Percentiles rank a stretch among this genome's conserved stretches.
Evolutionary conservation across 2,113 vertebrate species (phyloP).

Genomic region (Hippocampus abdominalis): DNA sequence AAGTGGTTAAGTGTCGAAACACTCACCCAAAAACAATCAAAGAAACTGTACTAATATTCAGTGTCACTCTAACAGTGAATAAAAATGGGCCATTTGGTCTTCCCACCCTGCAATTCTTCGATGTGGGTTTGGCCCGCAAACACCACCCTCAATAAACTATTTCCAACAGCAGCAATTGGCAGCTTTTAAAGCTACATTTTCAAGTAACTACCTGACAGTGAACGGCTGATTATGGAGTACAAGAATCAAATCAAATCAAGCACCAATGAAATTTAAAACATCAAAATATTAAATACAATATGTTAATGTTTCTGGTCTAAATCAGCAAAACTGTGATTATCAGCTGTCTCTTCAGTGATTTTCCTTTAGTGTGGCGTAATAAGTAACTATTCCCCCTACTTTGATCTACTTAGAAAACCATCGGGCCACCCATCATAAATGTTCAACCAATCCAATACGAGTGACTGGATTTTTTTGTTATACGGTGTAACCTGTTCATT

Average conservation of each 20-base stretch:
- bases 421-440: no score
- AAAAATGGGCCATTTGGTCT: background rate
- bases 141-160: background rate
- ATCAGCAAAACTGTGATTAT: no score
- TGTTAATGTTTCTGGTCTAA: no score
- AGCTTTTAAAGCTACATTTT: background rate
- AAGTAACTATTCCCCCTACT: no score
- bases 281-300: background rate
- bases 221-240: background rate
- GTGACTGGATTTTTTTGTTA: no score
- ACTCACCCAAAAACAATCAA: background rate
- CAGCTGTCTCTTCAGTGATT: no score
- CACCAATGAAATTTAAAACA: background rate
- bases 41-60: background rate
- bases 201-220: background rate
- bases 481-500: no score
- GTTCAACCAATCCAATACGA: no score
- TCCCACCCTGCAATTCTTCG: slow-evolving; percentile 1
- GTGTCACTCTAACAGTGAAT: background rate
- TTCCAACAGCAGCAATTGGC: background rate
- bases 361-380: no score
- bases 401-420: no score
- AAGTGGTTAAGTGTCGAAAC: background rate
- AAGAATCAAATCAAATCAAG: background rate
- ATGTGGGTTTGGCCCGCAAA: background rate